Conservation (phyloP, 1,140 invertebrate species). For the Saccostrea glomerata region DNA sequence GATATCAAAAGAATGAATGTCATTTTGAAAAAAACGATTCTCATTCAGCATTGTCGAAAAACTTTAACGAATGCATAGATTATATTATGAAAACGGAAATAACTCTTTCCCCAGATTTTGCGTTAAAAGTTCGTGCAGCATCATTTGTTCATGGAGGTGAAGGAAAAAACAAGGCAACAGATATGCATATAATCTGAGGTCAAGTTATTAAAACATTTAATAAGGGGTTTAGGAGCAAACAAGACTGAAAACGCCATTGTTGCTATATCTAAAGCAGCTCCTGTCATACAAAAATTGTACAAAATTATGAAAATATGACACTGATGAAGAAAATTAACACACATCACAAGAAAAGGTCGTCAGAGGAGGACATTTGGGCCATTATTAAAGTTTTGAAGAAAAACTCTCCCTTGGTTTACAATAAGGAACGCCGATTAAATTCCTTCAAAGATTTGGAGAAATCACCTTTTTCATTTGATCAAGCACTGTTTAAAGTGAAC, state of each 20-base stretch:
- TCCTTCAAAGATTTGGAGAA: too few species aligned
- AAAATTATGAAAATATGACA: too few species aligned
- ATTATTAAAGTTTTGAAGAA: too few species aligned
- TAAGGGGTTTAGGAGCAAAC: slow-evolving; percentile 52
- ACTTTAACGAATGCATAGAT: slow-evolving; percentile 51
- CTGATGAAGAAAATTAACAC: too few species aligned
- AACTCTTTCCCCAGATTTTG: slow-evolving; percentile 4
- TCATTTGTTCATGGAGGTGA: slow-evolving; percentile 49
- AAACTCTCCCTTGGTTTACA: too few species aligned
- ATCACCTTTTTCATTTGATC: too few species aligned
- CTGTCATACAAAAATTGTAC: too few species aligned
- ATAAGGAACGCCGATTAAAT: too few species aligned
- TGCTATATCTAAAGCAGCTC: neutral
- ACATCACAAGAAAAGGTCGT: too few species aligned
- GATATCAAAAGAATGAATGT: slow-evolving; percentile 43
- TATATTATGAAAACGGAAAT: slow-evolving; percentile 55
- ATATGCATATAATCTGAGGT: slow-evolving; percentile 59
- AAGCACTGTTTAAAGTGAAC: too few species aligned
- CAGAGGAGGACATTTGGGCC: too few species aligned
- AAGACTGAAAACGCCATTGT: slow-evolving; percentile 57
- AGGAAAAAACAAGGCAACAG: slow-evolving; percentile 56
- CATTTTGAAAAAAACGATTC: slow-evolving; percentile 41
- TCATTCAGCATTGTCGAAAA: neutral
- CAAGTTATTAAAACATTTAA: slow-evolving; percentile 47
- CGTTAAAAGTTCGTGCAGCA: slow-evolving; percentile 44